These are phyloP conservation scores for Watsonalla cultraria DNA, from an alignment of 2,888 invertebrate species.

Conservation along the genomic window DNA sequence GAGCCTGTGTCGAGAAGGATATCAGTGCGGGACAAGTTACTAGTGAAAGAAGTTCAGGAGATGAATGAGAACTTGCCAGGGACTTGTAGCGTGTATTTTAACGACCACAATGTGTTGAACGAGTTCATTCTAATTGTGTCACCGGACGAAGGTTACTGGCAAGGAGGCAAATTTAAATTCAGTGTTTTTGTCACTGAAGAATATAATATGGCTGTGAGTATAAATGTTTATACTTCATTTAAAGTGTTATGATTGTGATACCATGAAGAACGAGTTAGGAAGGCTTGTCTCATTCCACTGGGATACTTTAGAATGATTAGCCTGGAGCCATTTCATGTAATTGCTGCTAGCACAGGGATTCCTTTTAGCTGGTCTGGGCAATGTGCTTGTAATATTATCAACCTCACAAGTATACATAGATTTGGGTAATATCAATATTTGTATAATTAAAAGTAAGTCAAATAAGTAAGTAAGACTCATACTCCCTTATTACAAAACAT, in stretches of 20 bases:
- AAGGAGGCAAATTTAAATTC: constrained; percentile 92
- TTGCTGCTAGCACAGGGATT: too few species aligned
- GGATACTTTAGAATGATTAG: too few species aligned
- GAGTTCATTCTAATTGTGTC: constrained; percentile 87
- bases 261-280: too few species aligned
- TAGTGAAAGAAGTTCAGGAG: constrained; percentile 91
- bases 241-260: background rate
- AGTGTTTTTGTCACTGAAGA: constrained; percentile 93
- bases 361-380: too few species aligned
- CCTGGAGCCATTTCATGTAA: too few species aligned
- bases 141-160: constrained; percentile 94
- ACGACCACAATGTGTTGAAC: constrained; percentile 89
- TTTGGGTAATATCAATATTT: too few species aligned
- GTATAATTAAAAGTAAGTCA: too few species aligned
- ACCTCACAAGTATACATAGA: too few species aligned
- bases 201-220: constrained; percentile 95
- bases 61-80: constrained; percentile 91
- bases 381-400: too few species aligned
- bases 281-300: too few species aligned
- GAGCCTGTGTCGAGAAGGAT: constrained; percentile 75
- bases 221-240: background rate
- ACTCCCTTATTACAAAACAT: too few species aligned
- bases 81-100: constrained; percentile 88
- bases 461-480: too few species aligned
- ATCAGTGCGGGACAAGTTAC: constrained; percentile 87